Conservation (phyloP, 2,113 vertebrate species). For the Pitta sordida region DNA sequence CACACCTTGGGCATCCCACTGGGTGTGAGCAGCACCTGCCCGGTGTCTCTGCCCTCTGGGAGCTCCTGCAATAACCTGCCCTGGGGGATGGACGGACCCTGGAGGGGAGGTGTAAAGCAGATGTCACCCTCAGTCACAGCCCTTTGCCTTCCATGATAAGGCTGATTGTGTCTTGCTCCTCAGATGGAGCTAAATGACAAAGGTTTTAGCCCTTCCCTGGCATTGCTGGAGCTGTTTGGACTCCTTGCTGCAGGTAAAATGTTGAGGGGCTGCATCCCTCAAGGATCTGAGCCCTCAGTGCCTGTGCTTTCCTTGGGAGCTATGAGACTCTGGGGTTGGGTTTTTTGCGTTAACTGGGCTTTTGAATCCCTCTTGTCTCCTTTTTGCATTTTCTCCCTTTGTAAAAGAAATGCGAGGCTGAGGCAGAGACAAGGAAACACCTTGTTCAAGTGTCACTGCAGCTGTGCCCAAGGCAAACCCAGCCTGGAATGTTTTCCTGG, state of each 20-base stretch:
- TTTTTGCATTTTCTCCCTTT: not conserved
- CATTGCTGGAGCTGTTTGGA: not conserved
- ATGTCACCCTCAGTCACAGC: not conserved
- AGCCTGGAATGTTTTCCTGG: not conserved
- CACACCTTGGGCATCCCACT: not conserved
- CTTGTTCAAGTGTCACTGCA: not conserved
- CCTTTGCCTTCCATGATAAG: rapidly evolving
- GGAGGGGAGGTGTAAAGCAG: not conserved
- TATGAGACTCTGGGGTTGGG: not conserved
- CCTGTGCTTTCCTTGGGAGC: not conserved
- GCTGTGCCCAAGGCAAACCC: not conserved
- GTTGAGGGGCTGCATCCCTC: not conserved
- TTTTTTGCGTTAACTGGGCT: not conserved
- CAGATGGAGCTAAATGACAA: not conserved
- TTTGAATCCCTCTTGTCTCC: not conserved
- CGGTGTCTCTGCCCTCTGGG: not conserved
- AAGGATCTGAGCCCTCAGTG: no score
- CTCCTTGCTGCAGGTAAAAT: not conserved
- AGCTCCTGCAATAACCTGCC: not conserved
- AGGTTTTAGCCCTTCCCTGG: rapidly evolving
- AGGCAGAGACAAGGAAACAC: not conserved
- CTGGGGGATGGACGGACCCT: not conserved
- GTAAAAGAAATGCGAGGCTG: not conserved
- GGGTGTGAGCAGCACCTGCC: not conserved
- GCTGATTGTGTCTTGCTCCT: not conserved